Evolutionary conservation across 2,113 vertebrate genomes (phyloP).

Genomic region (Phyllostomus hastatus): DNA sequence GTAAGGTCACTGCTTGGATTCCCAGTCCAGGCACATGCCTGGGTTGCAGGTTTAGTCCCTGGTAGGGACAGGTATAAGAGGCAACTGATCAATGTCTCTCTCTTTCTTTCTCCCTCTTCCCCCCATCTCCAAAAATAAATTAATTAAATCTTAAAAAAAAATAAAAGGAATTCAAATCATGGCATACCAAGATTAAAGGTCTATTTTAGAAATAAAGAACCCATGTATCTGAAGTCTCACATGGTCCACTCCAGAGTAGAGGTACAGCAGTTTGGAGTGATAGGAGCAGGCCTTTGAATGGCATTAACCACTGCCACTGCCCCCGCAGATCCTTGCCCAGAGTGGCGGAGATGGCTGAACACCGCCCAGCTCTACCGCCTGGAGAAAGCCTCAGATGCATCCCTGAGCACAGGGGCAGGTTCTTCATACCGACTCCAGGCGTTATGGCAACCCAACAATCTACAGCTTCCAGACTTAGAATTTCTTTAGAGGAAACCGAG

Average conservation of each 20-base stretch:
- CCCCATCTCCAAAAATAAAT: too few species aligned
- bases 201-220: not conserved
- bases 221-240: not conserved
- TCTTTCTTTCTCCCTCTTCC: too few species aligned
- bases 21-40: too few species aligned
- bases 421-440: not conserved
- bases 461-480: not conserved
- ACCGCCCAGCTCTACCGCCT: not conserved
- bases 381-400: not conserved
- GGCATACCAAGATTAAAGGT: not conserved
- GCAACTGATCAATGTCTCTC: too few species aligned
- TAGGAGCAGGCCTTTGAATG: not conserved
- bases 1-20: too few species aligned
- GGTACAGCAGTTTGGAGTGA: not conserved
- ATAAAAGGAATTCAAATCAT: not conserved
- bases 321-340: not conserved
- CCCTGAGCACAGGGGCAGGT: not conserved
- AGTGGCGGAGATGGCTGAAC: rapidly evolving
- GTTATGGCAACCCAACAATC: not conserved
- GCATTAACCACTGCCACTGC: rapidly evolving
- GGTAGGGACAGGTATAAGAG: too few species aligned
- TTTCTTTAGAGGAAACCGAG: not conserved
- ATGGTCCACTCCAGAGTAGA: not conserved
- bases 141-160: too few species aligned
- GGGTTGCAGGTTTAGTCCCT: too few species aligned